Evolutionary conservation across 2,888 invertebrate genomes (phyloP).

Genomic region (Ceraclea dissimilis): DNA sequence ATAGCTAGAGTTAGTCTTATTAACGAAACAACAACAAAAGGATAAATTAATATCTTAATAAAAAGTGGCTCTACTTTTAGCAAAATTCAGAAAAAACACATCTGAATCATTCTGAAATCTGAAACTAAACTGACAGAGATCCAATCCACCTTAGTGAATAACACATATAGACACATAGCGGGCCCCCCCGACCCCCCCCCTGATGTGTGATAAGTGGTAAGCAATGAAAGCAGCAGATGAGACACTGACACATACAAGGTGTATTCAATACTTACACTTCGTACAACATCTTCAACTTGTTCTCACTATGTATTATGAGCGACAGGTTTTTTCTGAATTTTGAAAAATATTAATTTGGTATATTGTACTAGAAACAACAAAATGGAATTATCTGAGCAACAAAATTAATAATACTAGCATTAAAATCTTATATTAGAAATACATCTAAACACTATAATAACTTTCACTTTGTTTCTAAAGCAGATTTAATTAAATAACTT

Average conservation of each 20-base stretch:
- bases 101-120: neutral
- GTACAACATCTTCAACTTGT: neutral
- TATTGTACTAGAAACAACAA: neutral
- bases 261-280: neutral
- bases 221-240: neutral
- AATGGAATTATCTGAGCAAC: too few relatives aligned
- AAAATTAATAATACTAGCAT: too few relatives aligned
- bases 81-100: conserved; percentile 1
- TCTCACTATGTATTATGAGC: conserved; percentile 1
- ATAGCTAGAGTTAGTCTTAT: neutral
- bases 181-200: too few relatives aligned
- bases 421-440: too few relatives aligned
- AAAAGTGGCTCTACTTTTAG: neutral
- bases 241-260: neutral
- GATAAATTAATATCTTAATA: neutral
- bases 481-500: too few relatives aligned
- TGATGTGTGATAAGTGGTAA: too few relatives aligned
- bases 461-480: too few relatives aligned
- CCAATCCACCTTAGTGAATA: neutral
- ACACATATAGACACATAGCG: neutral
- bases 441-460: too few relatives aligned
- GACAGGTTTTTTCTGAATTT: neutral
- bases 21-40: neutral
- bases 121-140: neutral
- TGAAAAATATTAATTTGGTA: conserved; percentile 1